A percentile compares a stretch with the other conserved stretches of the same genome.
These are phyloP conservation scores for Oncorhynchus clarkii DNA, from an alignment of 2,113 vertebrate species.

Conservation along the genomic window DNA sequence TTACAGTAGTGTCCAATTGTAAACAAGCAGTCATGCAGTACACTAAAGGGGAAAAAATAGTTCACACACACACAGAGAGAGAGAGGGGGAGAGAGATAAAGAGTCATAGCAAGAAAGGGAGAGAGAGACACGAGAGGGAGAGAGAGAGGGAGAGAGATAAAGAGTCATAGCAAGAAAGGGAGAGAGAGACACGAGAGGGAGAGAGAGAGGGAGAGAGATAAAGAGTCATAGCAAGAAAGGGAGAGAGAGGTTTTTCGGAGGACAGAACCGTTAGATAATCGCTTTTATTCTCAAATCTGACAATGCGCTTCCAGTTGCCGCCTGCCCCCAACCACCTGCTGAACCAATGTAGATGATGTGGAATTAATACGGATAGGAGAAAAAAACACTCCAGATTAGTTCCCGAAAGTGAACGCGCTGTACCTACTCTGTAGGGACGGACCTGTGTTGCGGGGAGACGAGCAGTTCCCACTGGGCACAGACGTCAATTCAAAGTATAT, in stretches of 20 bases:
- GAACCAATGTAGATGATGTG: not conserved
- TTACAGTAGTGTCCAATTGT: conserved; percentile 1
- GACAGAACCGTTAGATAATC: conserved; percentile 41
- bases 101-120: not conserved
- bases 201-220: no score
- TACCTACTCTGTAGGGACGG: not conserved
- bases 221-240: not conserved
- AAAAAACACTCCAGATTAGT: not conserved
- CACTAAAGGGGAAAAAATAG: no score
- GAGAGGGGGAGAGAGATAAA: not conserved
- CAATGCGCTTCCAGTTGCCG: not conserved
- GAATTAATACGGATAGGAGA: not conserved
- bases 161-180: not conserved
- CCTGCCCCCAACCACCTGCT: not conserved
- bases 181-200: not conserved
- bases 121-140: not conserved
- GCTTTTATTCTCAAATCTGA: conserved; percentile 22
- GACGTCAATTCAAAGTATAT: no score
- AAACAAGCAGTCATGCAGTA: no score
- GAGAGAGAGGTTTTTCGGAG: conserved; percentile 41
- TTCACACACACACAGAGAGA: not conserved
- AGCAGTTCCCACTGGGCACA: not conserved
- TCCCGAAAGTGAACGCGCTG: not conserved
- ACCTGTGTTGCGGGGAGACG: not conserved
- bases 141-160: not conserved